A percentile compares a stretch with the other conserved stretches of the same genome.
These are phyloP conservation scores for Myrmecophaga tridactyla DNA, from an alignment of 2,113 vertebrate species.

Conservation along the genomic window DNA sequence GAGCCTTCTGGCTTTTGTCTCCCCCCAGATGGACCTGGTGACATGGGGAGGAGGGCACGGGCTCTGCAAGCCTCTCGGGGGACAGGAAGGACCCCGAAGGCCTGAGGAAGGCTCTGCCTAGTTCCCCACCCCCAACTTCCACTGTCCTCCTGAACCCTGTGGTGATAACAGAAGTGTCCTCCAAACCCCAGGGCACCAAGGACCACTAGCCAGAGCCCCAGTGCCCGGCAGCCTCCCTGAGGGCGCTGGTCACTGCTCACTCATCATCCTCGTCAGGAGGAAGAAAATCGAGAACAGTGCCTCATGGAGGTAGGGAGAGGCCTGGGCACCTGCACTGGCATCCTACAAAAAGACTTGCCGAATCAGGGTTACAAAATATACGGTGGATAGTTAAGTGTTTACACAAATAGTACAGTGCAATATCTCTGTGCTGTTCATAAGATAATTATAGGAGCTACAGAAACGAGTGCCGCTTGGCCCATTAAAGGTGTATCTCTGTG, in stretches of 20 bases:
- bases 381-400: background rate
- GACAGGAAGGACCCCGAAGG: background rate
- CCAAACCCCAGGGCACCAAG: fast-evolving
- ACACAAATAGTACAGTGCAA: fast-evolving
- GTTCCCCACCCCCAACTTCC: background rate
- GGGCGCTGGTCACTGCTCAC: background rate
- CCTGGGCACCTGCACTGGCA: background rate
- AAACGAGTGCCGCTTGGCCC: background rate
- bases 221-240: background rate
- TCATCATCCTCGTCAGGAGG: background rate
- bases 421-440: background rate
- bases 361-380: background rate
- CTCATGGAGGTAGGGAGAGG: background rate
- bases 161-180: background rate
- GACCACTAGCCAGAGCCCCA: background rate
- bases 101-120: background rate
- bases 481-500: background rate
- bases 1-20: background rate
- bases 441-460: background rate
- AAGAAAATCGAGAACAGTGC: background rate
- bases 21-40: background rate
- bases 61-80: background rate
- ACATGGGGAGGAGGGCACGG: too few species aligned
- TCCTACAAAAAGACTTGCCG: background rate
- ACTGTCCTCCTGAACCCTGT: background rate